Evolutionary conservation across 2,888 invertebrate genomes (phyloP).

Genomic region (Cerastis rubricosa): DNA sequence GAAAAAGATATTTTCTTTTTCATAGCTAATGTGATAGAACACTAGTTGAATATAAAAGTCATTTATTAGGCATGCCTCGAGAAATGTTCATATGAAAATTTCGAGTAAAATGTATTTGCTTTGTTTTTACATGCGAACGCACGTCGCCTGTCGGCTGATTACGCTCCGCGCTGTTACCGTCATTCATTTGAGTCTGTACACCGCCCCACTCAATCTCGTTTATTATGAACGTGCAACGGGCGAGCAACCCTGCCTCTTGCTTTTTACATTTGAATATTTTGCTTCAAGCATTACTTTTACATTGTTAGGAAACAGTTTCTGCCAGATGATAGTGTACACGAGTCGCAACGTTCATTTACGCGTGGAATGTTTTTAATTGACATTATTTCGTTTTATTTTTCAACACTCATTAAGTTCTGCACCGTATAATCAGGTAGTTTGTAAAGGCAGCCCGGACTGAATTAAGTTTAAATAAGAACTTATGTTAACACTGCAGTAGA

Average conservation of each 20-base stretch:
- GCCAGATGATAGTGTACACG: slow-evolving; percentile 70
- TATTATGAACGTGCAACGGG: slow-evolving; percentile 87
- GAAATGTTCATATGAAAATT: slow-evolving; percentile 73
- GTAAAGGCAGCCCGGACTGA: slow-evolving; percentile 24
- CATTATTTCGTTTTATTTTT: slow-evolving; percentile 60
- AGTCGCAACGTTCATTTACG: slow-evolving; percentile 63
- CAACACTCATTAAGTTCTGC: slow-evolving; percentile 33
- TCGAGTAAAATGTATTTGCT: slow-evolving; percentile 79
- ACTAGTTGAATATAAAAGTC: slow-evolving; percentile 68
- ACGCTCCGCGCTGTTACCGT: slow-evolving; percentile 84
- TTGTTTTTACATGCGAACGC: slow-evolving; percentile 84
- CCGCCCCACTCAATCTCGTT: slow-evolving; percentile 89
- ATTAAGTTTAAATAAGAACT: slow-evolving; percentile 44
- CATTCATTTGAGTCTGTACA: slow-evolving; percentile 87
- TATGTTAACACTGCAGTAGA: slow-evolving; percentile 21
- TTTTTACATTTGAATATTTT: slow-evolving; percentile 86
- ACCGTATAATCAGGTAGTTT: slow-evolving; percentile 47
- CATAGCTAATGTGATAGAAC: slow-evolving; percentile 60
- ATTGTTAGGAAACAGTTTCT: slow-evolving; percentile 78
- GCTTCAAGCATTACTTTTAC: slow-evolving; percentile 81
- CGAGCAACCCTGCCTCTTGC: slow-evolving; percentile 77
- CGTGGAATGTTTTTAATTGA: slow-evolving; percentile 66
- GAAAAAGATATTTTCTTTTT: slow-evolving; percentile 60
- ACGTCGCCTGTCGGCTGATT: slow-evolving; percentile 86
- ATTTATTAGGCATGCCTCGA: slow-evolving; percentile 67